Evolutionary conservation across 2,797 vertebrate species (phyloP).

Genomic region (Champsocephalus gunnari): DNA sequence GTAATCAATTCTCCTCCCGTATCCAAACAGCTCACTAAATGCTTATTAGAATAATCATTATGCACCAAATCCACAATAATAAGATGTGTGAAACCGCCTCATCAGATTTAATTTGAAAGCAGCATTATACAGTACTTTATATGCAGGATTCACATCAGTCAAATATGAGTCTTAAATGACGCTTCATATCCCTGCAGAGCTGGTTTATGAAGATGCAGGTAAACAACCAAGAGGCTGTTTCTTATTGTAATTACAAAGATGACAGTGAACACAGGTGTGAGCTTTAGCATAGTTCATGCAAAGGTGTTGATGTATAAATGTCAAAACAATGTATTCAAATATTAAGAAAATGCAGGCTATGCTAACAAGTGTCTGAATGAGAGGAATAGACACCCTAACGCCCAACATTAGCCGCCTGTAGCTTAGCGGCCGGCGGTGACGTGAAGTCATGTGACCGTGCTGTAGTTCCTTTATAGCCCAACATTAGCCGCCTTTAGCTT

Average conservation of each 20-base stretch:
- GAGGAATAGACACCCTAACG: no score
- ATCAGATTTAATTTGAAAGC: constrained; percentile 21
- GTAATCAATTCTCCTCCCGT: constrained; percentile 19
- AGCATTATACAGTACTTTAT: not conserved
- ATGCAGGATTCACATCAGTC: constrained; percentile 13
- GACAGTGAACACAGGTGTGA: constrained; percentile 9
- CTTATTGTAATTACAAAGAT: constrained; percentile 14
- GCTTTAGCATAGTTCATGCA: not conserved
- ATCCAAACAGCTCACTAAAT: constrained; percentile 4
- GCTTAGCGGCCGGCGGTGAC: no score
- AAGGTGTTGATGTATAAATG: no score
- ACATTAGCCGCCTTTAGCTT: no score
- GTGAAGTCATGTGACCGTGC: no score
- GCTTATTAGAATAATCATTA: constrained; percentile 49
- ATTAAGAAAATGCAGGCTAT: no score
- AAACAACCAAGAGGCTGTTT: not conserved
- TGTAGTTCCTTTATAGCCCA: no score
- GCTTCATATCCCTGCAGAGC: not conserved
- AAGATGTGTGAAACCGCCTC: constrained; percentile 20
- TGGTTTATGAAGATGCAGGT: constrained; percentile 27
- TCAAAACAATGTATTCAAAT: no score
- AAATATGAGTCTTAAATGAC: constrained; percentile 17
- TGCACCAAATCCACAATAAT: constrained; percentile 45
- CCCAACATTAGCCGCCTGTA: no score
- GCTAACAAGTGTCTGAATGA: no score